These are phyloP conservation scores for Pinctada fucata DNA, from an alignment of 2,888 invertebrate species.

Conservation along the genomic window DNA sequence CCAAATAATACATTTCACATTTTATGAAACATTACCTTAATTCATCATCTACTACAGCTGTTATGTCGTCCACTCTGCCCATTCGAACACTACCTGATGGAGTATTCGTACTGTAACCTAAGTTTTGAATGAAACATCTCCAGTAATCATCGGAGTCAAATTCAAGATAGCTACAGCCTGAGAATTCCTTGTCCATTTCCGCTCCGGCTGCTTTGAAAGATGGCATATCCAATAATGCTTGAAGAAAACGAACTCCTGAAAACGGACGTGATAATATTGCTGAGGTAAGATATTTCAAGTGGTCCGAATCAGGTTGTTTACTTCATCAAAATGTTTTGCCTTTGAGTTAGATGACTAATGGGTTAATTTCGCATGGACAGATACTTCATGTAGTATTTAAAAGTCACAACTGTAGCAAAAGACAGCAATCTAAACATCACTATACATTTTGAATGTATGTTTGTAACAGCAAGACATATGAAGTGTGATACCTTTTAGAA, in stretches of 20 bases:
- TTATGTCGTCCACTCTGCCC: conserved; percentile 16
- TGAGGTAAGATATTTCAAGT: too few species aligned
- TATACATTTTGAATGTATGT: too few species aligned
- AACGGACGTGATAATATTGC: neutral
- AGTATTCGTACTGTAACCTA: conserved; percentile 7
- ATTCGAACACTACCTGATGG: conserved; percentile 13
- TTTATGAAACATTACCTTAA: conserved; percentile 1
- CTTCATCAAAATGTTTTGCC: too few species aligned
- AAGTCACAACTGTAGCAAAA: too few species aligned
- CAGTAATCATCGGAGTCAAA: conserved; percentile 15
- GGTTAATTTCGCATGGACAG: too few species aligned
- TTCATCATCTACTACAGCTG: conserved; percentile 21
- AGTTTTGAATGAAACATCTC: conserved; percentile 17
- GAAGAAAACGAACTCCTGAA: conserved; percentile 14
- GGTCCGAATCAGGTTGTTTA: too few species aligned
- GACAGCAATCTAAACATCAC: too few species aligned
- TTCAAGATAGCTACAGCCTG: conserved; percentile 5
- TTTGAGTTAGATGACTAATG: too few species aligned
- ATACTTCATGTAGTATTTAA: too few species aligned
- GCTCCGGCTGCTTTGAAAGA: conserved; percentile 2
- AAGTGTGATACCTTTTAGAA: conserved; percentile 13
- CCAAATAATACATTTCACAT: neutral
- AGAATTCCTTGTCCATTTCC: conserved; percentile 4
- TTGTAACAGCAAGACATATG: too few species aligned
- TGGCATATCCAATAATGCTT: neutral